phyloP scores from a whole-genome alignment of 2,888 invertebrate species.

The Cataglyphis cursor region DNA sequence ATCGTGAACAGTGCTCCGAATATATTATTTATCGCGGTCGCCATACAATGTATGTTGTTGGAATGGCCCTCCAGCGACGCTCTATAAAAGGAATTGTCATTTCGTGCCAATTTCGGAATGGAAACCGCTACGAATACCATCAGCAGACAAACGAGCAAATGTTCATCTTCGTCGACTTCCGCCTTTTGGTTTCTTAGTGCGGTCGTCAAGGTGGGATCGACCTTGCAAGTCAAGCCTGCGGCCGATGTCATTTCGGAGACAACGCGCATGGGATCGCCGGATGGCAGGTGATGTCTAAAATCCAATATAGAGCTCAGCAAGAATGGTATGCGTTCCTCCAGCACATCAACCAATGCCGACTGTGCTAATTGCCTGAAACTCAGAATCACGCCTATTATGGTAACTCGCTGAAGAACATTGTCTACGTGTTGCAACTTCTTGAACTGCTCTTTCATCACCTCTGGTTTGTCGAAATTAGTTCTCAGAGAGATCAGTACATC shows the following conservation, averaged over 20 bases:
- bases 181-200: slow-evolving; percentile 96
- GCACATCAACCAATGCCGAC: slow-evolving; percentile 96
- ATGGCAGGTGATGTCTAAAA: slow-evolving; percentile 96
- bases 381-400: slow-evolving; percentile 98
- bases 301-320: slow-evolving; percentile 97
- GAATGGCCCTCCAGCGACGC: slow-evolving; percentile 96
- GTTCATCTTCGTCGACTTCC: slow-evolving; percentile 96
- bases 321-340: slow-evolving; percentile 98
- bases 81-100: slow-evolving; percentile 95
- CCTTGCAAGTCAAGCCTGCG: slow-evolving; percentile 96
- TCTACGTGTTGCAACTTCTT: slow-evolving; percentile 96
- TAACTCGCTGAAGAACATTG: slow-evolving; percentile 98
- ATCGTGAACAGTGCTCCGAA: slow-evolving; percentile 99
- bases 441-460: slow-evolving; percentile 98
- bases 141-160: slow-evolving; percentile 96
- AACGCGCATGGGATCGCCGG: slow-evolving; percentile 95
- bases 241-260: slow-evolving; percentile 99
- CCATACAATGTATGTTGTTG: slow-evolving; percentile 99
- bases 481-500: slow-evolving; percentile 96
- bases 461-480: slow-evolving; percentile 99
- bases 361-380: slow-evolving; percentile 98
- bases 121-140: slow-evolving; percentile 99
- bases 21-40: slow-evolving; percentile 97
- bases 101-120: slow-evolving; percentile 96
- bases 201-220: slow-evolving; percentile 97